Percentiles rank a stretch among this genome's conserved stretches.
phyloP scores from a whole-genome alignment of 2,888 invertebrate genomes.

The Aporophyla lueneburgensis region DNA sequence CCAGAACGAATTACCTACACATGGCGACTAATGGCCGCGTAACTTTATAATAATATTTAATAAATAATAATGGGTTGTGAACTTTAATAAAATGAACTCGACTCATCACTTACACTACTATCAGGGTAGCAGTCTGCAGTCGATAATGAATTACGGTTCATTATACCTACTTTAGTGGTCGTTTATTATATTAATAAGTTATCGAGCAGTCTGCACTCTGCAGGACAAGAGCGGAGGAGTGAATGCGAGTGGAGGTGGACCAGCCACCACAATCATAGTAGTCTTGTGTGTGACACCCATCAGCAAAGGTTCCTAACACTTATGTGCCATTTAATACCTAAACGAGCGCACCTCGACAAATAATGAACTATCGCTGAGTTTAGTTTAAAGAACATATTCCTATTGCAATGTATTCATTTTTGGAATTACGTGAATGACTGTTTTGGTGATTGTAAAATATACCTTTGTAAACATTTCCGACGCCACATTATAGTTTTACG shows the following conservation, averaged over 20 bases:
- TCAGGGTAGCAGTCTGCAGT: slow-evolving; percentile 22
- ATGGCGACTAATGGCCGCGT: no score
- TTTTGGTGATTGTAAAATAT: background rate
- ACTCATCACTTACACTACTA: slow-evolving; percentile 14
- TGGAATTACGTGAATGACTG: background rate
- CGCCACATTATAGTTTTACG: background rate
- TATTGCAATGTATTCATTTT: background rate
- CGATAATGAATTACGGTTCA: slow-evolving; percentile 40
- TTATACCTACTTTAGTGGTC: slow-evolving; percentile 22
- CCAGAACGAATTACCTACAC: no score
- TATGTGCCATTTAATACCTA: background rate
- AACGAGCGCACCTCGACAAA: no score
- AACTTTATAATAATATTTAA: no score
- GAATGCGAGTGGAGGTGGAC: background rate
- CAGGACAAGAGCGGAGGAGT: slow-evolving; percentile 9
- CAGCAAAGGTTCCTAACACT: background rate
- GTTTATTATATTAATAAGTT: slow-evolving; percentile 20
- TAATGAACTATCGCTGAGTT: background rate
- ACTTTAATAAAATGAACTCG: slow-evolving; percentile 7
- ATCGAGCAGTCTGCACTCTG: slow-evolving; percentile 13
- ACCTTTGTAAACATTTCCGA: no score
- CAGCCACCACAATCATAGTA: no score
- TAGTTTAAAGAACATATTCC: background rate
- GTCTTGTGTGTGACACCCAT: background rate
- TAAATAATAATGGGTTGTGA: background rate